Conservation (phyloP, 2,113 vertebrate species). For the Cinclus cinclus region DNA sequence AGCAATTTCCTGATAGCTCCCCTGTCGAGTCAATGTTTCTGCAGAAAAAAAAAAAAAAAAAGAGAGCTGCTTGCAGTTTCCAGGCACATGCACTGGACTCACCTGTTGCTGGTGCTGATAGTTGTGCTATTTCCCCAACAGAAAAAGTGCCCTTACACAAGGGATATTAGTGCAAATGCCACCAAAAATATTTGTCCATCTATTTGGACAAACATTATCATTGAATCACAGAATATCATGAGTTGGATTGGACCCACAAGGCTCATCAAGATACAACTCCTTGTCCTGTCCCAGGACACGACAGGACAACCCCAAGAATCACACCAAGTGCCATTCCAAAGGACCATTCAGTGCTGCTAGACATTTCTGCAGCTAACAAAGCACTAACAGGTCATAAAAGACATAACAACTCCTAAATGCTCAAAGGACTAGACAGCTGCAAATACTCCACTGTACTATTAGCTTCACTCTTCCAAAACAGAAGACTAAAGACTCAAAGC, state of each 20-base stretch:
- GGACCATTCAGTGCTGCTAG: neutral
- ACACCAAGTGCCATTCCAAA: neutral
- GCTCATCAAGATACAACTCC: neutral
- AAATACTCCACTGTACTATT: neutral
- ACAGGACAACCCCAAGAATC: neutral
- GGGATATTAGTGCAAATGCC: rapidly evolving
- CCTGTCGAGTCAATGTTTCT: neutral
- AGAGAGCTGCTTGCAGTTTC: neutral
- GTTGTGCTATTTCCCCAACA: neutral
- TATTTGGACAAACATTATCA: neutral
- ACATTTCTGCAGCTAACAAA: neutral
- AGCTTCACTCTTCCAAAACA: neutral
- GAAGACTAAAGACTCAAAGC: neutral
- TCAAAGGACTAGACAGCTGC: neutral
- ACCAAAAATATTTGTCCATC: neutral
- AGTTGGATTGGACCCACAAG: neutral
- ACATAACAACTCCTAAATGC: neutral
- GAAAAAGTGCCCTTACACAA: neutral
- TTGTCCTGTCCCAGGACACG: neutral
- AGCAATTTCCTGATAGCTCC: neutral
- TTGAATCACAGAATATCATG: neutral
- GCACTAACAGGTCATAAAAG: neutral
- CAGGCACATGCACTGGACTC: neutral
- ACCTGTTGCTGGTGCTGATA: neutral
- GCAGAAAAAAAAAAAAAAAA: neutral